A percentile compares a stretch with the other conserved stretches of the same genome.
phyloP scores from a whole-genome alignment of 2,797 vertebrate species.

The Rhinichthys osculus region DNA sequence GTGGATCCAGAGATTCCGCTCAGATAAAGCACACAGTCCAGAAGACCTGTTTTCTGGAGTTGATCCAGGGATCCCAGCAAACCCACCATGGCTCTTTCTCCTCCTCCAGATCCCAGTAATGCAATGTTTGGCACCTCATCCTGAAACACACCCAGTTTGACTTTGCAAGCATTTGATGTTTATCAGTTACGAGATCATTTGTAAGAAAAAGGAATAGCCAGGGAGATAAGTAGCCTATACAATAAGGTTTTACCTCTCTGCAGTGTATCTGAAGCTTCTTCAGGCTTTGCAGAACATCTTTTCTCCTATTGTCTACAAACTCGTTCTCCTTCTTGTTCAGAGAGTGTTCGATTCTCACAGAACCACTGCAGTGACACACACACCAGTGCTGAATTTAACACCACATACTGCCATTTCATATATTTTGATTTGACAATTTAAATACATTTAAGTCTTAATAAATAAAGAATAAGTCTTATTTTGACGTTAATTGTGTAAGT shows the following conservation, averaged over 20 bases:
- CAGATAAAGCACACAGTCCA: conserved; percentile 54
- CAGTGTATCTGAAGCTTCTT: not conserved
- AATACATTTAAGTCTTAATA: too few species aligned
- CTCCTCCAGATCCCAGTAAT: not conserved
- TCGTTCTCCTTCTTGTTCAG: not conserved
- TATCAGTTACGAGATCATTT: not conserved
- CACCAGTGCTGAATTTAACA: not conserved
- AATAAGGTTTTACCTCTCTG: conserved; percentile 1
- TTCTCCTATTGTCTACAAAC: not conserved
- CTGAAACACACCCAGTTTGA: not conserved
- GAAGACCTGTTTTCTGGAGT: conserved; percentile 35
- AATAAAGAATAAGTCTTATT: not conserved
- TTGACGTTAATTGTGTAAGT: not conserved
- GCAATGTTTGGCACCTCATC: not conserved
- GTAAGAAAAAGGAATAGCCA: not conserved
- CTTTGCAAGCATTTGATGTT: not conserved
- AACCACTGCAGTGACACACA: not conserved
- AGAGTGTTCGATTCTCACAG: conserved; percentile 11
- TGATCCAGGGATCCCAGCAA: conserved; percentile 49
- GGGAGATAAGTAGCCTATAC: too few species aligned
- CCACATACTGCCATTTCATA: not conserved
- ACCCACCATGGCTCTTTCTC: too few species aligned
- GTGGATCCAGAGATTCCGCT: conserved; percentile 60
- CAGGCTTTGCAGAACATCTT: not conserved
- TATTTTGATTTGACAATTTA: not conserved